These are phyloP conservation scores for Megaceryle alcyon DNA, from an alignment of 2,797 vertebrate genomes.

Conservation along the genomic window DNA sequence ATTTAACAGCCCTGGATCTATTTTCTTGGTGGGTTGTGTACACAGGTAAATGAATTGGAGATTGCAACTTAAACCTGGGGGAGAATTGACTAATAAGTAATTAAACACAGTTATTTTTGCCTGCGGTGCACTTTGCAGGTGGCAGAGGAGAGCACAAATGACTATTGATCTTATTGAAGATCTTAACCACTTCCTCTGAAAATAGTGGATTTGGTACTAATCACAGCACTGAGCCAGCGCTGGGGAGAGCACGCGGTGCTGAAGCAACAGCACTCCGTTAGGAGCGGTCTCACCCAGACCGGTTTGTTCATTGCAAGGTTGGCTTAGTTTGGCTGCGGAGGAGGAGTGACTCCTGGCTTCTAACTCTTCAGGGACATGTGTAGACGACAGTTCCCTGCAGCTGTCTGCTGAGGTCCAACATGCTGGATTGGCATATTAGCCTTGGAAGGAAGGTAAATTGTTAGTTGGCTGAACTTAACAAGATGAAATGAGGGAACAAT, in stretches of 20 bases:
- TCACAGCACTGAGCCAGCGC: not conserved
- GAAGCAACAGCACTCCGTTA: not conserved
- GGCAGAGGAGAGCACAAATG: not conserved
- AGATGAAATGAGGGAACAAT: constrained; percentile 22
- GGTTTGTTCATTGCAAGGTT: not conserved
- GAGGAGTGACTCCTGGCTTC: not conserved
- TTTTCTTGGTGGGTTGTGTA: not conserved
- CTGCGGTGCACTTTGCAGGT: not conserved
- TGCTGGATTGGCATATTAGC: not conserved
- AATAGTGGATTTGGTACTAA: not conserved
- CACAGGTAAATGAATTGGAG: not conserved
- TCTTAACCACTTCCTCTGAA: not conserved
- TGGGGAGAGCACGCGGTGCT: rapidly evolving
- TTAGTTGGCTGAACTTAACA: not conserved
- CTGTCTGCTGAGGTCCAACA: not conserved
- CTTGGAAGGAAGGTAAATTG: not conserved
- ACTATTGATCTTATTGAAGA: not conserved
- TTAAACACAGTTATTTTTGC: not conserved
- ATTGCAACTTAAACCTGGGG: not conserved
- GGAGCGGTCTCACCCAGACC: not conserved
- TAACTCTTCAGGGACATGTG: not conserved
- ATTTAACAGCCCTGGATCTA: not conserved
- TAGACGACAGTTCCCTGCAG: not conserved
- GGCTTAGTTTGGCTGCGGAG: not conserved
- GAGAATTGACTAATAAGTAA: not conserved